Conservation (phyloP, 2,797 vertebrate species). For the Martes flavigula region DNA sequence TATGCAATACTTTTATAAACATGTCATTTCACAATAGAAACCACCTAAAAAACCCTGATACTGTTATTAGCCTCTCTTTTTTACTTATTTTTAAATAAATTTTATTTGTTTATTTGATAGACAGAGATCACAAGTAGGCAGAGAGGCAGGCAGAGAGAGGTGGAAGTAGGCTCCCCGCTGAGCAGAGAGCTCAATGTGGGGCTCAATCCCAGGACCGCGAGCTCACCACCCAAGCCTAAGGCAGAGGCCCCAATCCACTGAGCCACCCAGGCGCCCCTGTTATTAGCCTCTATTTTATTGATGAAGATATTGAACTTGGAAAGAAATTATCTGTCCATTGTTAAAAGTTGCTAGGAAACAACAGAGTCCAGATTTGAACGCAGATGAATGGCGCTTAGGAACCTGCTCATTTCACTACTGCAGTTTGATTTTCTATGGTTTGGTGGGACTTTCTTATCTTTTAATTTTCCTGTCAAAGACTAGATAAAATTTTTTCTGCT, state of each 20-base stretch:
- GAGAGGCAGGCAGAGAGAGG: no score
- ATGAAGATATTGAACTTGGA: background rate
- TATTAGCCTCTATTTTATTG: background rate
- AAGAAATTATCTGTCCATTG: background rate
- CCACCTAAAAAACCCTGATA: background rate
- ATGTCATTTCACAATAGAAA: background rate
- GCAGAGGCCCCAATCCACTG: no score
- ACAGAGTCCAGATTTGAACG: background rate
- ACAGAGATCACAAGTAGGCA: no score
- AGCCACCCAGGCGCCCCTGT: background rate
- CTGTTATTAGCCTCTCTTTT: background rate
- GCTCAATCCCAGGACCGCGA: no score
- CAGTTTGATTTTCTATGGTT: slow-evolving; percentile 16
- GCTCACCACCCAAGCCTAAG: no score
- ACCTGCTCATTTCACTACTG: background rate
- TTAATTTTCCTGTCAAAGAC: slow-evolving; percentile 13
- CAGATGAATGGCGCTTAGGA: background rate
- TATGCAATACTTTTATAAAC: background rate
- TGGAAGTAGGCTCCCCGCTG: no score
- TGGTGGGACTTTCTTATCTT: background rate
- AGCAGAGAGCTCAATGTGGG: no score
- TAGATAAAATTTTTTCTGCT: background rate
- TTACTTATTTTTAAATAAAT: no score
- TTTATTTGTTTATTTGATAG: no score
- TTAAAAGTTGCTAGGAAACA: slow-evolving; percentile 13